Evolutionary conservation across 2,113 vertebrate genomes (phyloP), one percentile per base, ranked within the genome.

Genomic region (mouse (Mus musculus)): DNA sequence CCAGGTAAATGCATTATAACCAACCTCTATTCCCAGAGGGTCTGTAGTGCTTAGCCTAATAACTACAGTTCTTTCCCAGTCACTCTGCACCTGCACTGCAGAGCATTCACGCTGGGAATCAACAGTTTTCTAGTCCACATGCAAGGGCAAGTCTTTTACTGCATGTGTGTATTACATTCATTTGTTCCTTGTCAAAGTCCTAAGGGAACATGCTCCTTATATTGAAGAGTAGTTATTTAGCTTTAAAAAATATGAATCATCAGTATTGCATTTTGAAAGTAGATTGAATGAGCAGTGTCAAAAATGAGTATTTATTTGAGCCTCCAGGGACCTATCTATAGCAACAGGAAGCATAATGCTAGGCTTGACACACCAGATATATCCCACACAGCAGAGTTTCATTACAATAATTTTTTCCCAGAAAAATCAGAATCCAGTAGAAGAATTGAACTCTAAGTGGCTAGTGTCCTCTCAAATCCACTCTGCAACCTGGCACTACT

Each of bases 121-220:
- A 93, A 96, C 93, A 95, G 93, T 89, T 97, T 65, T 97, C 85
- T 94, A 95, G 72, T 97, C 90, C 96, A 65, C 19, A 97, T 97
- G 95, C 95, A 95, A 97, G 94, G 97, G 95, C 92, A 97, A 97
- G 85, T 96, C 93, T 98, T 97, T 97, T 94, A 93, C 93, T 95
- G 96, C 94, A 95, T 98, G 95, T 97, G 98, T 91, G 95, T 97
- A 95, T 97, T 67, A 0, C 17, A 42, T 46, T 98, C 96, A 75
- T 95, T 97, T 96, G 3, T 24, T 93, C 85, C 96, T 96, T 94
- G 97, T 97, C 98, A 98, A 92, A 97, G 95, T 97, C 97, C 95
- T 96, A 88, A 78, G 87, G 94, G 87, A 97, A 96, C 63, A 92
- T 59, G 63, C 28, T 91, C 97, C 95, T 94, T 96, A 9, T 61